Base-by-base conservation (phyloP, 92 coral and sea anemone genomes). In the Epizoanthus scotinus region DNA sequence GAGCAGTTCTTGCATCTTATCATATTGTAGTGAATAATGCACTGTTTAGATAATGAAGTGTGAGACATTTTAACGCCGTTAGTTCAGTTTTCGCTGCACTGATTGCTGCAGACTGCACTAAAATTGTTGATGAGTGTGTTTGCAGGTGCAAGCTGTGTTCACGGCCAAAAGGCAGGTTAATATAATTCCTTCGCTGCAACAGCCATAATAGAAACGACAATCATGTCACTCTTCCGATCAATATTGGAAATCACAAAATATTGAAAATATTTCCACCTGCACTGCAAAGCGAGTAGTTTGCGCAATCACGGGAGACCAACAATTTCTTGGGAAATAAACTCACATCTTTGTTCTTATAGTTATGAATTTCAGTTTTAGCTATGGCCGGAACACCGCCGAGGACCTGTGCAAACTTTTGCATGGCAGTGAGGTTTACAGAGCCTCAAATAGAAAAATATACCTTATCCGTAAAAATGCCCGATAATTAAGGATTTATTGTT, bases 311-410 rank as follows among this genome's bases (percentile, higher is more conserved):
- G 55, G 81, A 36, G 34, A 28, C 8, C 20, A 75, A 75, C 38
- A 22, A 58, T 12, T 56, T 56, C 27, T 57, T n/a, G 15, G 54
- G 36, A 22, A 58, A 60, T n/a, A 75, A 28, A 27, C 69, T 25
- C 52, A 58, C 36, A 75, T 6, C 4, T 38, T n/a, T 36, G 5
- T 40, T 44, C 50, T 6, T 75, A 57, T 25, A 75, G 59, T 75
- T 29, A 75, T 21, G 24, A 36, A 55, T 17, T 75, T 75, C n/a
- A n/a, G n/a, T 38, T n/a, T 60, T 59, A 58, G 68, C 67, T 75
- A 20, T 24, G 19, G 14, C 24, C 4, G 19, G 40, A 20, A 27
- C 67, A 17, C 15, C n/a, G 55, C 36, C 38, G 29, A 55, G 40
- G 59, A 31, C 12, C 31, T 71, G 78, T 63, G 22, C 54, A 52